Evolutionary conservation across 1,140 invertebrate species (phyloP), one percentile per base, ranked within the genome.

Genomic region (Drosophila sulfurigaster): DNA sequence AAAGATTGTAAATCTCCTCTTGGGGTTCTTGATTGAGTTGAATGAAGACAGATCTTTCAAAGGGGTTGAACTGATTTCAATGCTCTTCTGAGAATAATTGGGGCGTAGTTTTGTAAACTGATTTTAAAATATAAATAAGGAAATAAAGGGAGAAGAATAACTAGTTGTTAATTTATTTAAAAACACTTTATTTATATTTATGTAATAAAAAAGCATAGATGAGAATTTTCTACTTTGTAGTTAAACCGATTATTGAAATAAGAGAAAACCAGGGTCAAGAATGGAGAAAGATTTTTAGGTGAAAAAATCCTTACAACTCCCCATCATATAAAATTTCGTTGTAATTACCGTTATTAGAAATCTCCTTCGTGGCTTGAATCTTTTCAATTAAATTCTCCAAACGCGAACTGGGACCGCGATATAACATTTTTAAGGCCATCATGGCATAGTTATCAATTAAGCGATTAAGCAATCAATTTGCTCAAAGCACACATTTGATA

Each of bases 381-480:
- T 97, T 97, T 88, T 96, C 96, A 77, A 97, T 97, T 74, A 97
- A 94, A 81, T 96, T 95, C 93, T 97, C 96, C 85, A 97, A 92
- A 73, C 95, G 94, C 85, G 95, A 96, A 93, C 96, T 96, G 91
- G 96, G 96, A 68, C 96, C 96, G 89, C 96, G 96, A 93, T 96
- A 96, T 91, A 96, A 93, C 96, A 96, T 96, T 79, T 90, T 92
- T 64, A 92, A 81, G 68, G 88, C 85, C 91, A 85, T 82, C 90
- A 91, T 88, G 89, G 89, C 89, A 83, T 86, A 59, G 57, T 89
- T 60, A 52, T 48, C 30, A 49, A 48, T 30, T 28, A n/a, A 54
- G 38, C 54, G 11, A 45, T 35, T 65, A 28, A 30, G 7, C n/a
- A 30, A 54, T 46, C 49, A 49, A 64, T 65, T 25, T 54, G 43